These are phyloP conservation scores for Pteropus alecto DNA, from an alignment of 2,113 vertebrate genomes.

Conservation along the genomic window DNA sequence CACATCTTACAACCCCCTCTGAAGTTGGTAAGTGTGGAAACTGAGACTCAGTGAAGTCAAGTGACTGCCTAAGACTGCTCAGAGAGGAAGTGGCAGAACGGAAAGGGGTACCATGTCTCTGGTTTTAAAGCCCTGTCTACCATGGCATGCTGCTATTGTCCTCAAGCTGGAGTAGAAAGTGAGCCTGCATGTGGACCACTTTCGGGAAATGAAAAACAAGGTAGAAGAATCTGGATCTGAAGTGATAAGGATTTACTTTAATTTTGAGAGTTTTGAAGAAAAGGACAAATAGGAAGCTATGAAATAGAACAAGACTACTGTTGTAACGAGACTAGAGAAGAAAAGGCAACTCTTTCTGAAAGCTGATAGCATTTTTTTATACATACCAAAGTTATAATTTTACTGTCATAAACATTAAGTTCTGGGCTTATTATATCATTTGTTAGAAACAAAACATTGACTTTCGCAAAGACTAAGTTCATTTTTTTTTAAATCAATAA, in stretches of 20 bases:
- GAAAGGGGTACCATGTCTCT: not conserved
- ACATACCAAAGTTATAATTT: not conserved
- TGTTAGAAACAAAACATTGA: not conserved
- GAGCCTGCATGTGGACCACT: not conserved
- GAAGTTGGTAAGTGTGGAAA: not conserved
- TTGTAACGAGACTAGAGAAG: not conserved
- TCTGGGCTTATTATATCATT: not conserved
- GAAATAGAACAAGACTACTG: not conserved
- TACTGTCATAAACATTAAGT: not conserved
- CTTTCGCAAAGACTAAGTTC: not conserved
- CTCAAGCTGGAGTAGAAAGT: not conserved
- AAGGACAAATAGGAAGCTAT: not conserved
- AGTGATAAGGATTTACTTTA: not conserved
- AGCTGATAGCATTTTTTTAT: not conserved
- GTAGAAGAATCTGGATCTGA: not conserved
- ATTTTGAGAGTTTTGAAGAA: not conserved
- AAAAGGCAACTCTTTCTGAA: not conserved
- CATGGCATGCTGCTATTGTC: not conserved
- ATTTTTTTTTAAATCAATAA: constrained; percentile 23
- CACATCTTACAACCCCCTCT: not conserved
- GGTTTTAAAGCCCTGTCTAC: not conserved
- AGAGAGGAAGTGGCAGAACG: not conserved
- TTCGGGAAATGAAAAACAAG: not conserved
- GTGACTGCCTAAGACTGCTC: not conserved
- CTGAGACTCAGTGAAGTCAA: not conserved